Evolutionary conservation across 2,888 invertebrate genomes (phyloP), one percentile per base, ranked within the genome.

Genomic region (Ametastegia equiseti): DNA sequence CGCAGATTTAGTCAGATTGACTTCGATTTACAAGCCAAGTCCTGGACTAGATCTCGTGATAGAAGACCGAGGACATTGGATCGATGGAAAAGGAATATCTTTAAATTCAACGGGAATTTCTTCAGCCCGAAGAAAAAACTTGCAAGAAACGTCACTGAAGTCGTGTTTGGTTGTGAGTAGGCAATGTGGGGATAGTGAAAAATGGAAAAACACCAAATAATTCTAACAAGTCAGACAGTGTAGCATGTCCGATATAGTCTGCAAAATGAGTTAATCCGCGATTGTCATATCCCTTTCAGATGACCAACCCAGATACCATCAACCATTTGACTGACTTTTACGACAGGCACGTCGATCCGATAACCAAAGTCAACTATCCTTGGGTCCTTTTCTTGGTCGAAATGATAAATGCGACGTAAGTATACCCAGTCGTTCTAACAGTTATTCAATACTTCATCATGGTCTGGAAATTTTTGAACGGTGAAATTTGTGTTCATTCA

Each of bases 271-370:
- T 36, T 3, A 71, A 11, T 45, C 23, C 3, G 2, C 45, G 4
- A 27, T 13, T 39, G 42, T 23, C 4, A 57, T 47, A n/a, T 27
- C 9, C 73, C 80, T 81, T 81, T 33, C 83, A 91, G 87, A 82
- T 92, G 65, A 90, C 91, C 3, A 87, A 92, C 85, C 87, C 88
- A 1, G 90, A 92, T 67, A 90, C 92, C 2, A 80, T 91, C 30
- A 89, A 92, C 83, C 93, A 93, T 86, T 85, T 93, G 71, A 90
- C 89, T 71, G 93, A 93, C 88, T 92, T 91, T 83, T 87, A 89
- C 50, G 84, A 90, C 75, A 89, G 89, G 67, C 87, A 89, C 60
- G 82, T 88, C 50, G 92, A 92, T 82, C 86, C 90, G 0, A 82
- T 89, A 50, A 88, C 90, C 7, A 92, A 92, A 84, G 86, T 88